Evolutionary conservation across 2,113 vertebrate species (phyloP).

Genomic region (Salvelinus namaycush): DNA sequence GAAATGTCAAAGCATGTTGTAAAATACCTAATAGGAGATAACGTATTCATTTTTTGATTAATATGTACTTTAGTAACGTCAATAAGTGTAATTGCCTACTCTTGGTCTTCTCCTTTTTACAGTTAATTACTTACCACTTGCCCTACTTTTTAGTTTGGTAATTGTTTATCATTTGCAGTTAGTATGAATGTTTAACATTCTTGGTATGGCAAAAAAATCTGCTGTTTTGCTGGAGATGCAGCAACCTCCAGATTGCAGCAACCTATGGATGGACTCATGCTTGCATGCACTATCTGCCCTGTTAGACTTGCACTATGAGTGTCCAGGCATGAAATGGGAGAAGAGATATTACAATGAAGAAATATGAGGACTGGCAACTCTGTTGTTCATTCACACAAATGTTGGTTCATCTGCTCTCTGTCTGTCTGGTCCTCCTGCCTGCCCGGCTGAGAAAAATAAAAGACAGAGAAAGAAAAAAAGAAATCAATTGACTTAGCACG

Average conservation of each 20-base stretch:
- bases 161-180: background rate
- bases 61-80: too few species aligned
- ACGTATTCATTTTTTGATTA: too few species aligned
- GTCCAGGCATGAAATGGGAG: background rate
- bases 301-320: background rate
- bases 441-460: constrained; percentile 22
- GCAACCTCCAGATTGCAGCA: too few species aligned
- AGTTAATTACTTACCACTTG: too few species aligned
- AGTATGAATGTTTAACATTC: background rate
- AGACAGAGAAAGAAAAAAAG: constrained; percentile 19
- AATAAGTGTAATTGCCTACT: too few species aligned
- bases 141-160: background rate
- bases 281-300: background rate
- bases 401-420: constrained; percentile 68
- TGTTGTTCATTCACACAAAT: constrained; percentile 55
- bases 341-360: constrained; percentile 56
- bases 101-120: too few species aligned
- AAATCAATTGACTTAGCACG: constrained; percentile 69
- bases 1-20: too few species aligned
- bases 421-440: constrained; percentile 25
- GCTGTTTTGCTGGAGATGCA: constrained; percentile 15
- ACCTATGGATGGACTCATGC: constrained; percentile 11
- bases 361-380: constrained; percentile 59
- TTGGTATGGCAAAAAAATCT: constrained; percentile 3
- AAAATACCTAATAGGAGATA: too few species aligned